Evolutionary conservation across 2,113 vertebrate genomes (phyloP).

Genomic region (Perccottus glenii): DNA sequence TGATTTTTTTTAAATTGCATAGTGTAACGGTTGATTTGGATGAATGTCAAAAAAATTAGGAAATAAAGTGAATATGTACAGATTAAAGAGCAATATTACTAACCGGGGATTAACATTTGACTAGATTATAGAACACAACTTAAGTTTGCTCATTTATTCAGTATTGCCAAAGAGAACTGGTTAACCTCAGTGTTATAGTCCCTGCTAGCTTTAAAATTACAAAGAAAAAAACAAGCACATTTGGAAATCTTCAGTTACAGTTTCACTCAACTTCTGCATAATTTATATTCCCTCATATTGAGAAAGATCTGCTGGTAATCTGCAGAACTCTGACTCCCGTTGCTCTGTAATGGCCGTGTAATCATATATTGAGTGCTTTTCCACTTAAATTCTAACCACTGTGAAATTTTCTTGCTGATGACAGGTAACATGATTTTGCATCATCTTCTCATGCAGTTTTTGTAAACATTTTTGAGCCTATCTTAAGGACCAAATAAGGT

Average conservation of each 20-base stretch:
- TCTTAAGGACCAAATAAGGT: conserved; percentile 2
- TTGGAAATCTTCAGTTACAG: no score
- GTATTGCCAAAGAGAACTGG: no score
- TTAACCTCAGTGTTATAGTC: no score
- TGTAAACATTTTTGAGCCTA: no score
- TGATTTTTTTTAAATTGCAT: conserved; percentile 44
- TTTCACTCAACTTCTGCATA: neutral
- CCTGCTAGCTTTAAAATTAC: no score
- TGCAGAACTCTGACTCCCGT: conserved; percentile 2
- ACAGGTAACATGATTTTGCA: neutral
- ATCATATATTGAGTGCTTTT: conserved; percentile 35
- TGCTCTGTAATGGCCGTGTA: conserved; percentile 26
- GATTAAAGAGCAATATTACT: conserved; percentile 77
- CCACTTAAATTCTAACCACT: conserved; percentile 17
- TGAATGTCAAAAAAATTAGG: conserved; percentile 1
- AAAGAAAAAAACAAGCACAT: no score
- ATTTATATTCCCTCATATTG: no score
- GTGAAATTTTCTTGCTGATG: conserved; percentile 22
- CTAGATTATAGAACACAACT: conserved; percentile 40
- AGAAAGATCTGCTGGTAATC: neutral
- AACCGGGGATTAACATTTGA: conserved; percentile 63
- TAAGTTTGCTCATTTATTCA: no score
- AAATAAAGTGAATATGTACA: conserved; percentile 48
- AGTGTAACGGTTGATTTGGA: conserved; percentile 39
- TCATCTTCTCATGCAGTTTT: neutral